phyloP scores from a whole-genome alignment of 2,888 invertebrate genomes.

The Synanthedon formicaeformis region DNA sequence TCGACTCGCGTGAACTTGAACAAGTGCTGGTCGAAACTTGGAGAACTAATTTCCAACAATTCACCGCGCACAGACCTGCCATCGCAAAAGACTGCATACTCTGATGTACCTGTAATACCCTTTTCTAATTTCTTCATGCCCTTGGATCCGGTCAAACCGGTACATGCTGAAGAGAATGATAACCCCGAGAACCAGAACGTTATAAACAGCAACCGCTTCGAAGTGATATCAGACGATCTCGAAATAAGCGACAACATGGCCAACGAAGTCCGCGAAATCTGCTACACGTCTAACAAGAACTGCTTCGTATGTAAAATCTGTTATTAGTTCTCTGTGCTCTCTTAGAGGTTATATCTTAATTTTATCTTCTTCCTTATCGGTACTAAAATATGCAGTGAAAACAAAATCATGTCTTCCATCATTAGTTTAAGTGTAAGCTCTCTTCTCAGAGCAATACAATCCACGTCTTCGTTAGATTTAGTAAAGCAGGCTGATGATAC shows the following conservation, averaged over 20 bases:
- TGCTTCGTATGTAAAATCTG: conserved; percentile 64
- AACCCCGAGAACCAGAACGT: conserved; percentile 63
- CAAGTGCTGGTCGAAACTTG: conserved; percentile 74
- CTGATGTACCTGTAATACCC: conserved; percentile 53
- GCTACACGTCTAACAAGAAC: conserved; percentile 49
- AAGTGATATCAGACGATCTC: conserved; percentile 41
- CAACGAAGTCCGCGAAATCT: conserved; percentile 70
- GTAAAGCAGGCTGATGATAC: conserved; percentile 34
- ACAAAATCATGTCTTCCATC: conserved; percentile 69
- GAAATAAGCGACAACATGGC: conserved; percentile 71
- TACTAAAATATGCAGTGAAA: conserved; percentile 52
- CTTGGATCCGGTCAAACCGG: conserved; percentile 53
- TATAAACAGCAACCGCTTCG: conserved; percentile 47
- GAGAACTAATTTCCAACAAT: conserved; percentile 64
- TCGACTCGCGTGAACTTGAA: conserved; percentile 74
- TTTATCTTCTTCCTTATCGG: conserved; percentile 18
- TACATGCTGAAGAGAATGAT: conserved; percentile 41
- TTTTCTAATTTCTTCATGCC: conserved; percentile 55
- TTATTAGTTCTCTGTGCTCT: conserved; percentile 29
- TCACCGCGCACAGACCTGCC: conserved; percentile 56
- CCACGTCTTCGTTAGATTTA: conserved; percentile 64
- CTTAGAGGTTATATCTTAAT: conserved; percentile 5
- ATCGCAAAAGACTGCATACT: conserved; percentile 58
- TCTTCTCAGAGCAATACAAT: conserved; percentile 19
- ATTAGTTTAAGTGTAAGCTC: conserved; percentile 53